Percentiles rank a stretch among this genome's conserved stretches.
These are phyloP conservation scores for Aldrovandia affinis DNA, from an alignment of 2,797 vertebrate genomes.

Conservation along the genomic window DNA sequence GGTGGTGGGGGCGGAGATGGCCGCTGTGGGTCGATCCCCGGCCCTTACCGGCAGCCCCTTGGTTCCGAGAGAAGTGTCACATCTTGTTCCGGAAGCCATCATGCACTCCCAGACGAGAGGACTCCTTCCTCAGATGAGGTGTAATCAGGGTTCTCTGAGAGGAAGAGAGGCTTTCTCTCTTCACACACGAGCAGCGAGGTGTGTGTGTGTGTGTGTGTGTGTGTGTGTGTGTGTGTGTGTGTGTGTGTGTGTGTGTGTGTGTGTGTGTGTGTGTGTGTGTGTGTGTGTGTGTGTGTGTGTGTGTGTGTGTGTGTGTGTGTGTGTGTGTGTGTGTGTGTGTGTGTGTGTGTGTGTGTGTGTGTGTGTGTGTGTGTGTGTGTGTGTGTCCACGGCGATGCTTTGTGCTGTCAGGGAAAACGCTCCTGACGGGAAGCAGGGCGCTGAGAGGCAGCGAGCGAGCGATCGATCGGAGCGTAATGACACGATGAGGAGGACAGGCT, in stretches of 20 bases:
- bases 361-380: background rate
- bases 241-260: background rate
- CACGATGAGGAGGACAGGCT: too few relatives aligned
- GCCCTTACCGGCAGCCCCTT: conserved; percentile 4
- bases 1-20: background rate
- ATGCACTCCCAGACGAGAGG: background rate
- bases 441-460: background rate
- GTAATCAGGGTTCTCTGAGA: background rate
- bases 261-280: background rate
- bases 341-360: background rate
- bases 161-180: background rate
- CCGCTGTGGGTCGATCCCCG: background rate
- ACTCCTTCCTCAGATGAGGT: background rate
- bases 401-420: background rate
- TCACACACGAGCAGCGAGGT: background rate
- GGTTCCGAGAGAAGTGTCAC: background rate
- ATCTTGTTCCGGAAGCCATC: background rate
- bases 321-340: background rate
- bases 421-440: background rate
- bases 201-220: background rate
- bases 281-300: background rate
- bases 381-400: background rate
- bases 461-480: background rate
- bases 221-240: background rate
- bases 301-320: background rate